Percentiles rank a stretch among this genome's conserved stretches.
These are phyloP conservation scores for Malacoctenus gilli DNA, from an alignment of 2,797 vertebrate species.

Conservation along the genomic window DNA sequence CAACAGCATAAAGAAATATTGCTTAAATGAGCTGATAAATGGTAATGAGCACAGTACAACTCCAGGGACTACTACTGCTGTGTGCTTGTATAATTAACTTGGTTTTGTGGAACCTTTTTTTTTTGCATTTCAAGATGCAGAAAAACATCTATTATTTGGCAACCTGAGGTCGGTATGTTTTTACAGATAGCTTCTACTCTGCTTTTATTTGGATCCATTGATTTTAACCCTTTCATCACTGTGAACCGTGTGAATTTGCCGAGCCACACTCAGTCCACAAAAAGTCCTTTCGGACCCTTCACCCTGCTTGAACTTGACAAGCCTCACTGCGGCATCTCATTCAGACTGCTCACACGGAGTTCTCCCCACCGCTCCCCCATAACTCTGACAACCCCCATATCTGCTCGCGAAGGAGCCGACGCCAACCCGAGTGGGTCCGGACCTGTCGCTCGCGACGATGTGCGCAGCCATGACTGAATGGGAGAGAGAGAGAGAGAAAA, in stretches of 20 bases:
- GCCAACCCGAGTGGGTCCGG: constrained; percentile 23
- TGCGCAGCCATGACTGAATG: constrained; percentile 27
- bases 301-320: constrained; percentile 12
- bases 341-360: constrained; percentile 11
- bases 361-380: constrained; percentile 19
- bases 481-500: no score
- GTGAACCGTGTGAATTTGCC: no score
- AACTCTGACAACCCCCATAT: constrained; percentile 36
- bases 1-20: constrained; percentile 1
- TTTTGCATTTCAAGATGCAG: background rate
- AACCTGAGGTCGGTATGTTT: background rate
- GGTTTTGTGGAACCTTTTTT: background rate
- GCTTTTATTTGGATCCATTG: no score
- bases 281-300: constrained; percentile 7
- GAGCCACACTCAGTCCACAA: background rate
- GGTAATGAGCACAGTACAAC: constrained; percentile 26
- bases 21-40: constrained; percentile 23
- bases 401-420: constrained; percentile 27
- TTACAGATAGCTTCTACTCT: background rate
- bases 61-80: constrained; percentile 19
- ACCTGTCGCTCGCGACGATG: constrained; percentile 36
- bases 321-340: constrained; percentile 10
- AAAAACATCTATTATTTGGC: constrained; percentile 4
- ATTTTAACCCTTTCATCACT: no score
- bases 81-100: constrained; percentile 21